Evolutionary conservation across 2,797 vertebrate species (phyloP).

Genomic region (Muscicapa striata): DNA sequence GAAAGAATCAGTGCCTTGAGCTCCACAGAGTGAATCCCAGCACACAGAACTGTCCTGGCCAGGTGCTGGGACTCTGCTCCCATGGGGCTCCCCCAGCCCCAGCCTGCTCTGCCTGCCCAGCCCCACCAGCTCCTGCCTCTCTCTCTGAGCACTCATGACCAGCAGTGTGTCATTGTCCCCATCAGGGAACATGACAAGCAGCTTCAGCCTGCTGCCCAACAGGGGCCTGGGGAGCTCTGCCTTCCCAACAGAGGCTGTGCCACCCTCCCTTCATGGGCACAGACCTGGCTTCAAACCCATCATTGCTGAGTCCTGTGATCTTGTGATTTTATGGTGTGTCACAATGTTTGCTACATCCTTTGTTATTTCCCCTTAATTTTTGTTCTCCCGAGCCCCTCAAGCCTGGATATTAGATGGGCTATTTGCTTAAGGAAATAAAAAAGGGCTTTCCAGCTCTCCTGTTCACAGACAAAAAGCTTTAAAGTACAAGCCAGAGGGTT

Average conservation of each 20-base stretch:
- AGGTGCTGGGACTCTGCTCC: neutral
- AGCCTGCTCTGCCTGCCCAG: neutral
- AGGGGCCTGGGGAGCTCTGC: neutral
- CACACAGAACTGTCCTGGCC: fast-evolving
- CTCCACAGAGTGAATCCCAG: neutral
- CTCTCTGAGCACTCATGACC: neutral
- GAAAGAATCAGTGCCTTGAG: neutral
- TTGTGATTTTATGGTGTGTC: neutral
- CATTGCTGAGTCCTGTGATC: neutral
- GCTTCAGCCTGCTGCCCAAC: fast-evolving
- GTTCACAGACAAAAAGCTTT: slow-evolving; percentile 47
- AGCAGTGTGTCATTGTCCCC: neutral
- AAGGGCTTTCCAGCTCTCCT: slow-evolving; percentile 16
- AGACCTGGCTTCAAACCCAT: neutral
- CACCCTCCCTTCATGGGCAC: neutral
- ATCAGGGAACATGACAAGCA: fast-evolving
- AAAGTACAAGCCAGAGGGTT: slow-evolving; percentile 14
- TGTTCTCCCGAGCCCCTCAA: neutral
- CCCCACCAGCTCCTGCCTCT: neutral
- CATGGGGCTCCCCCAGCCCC: fast-evolving
- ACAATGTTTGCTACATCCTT: neutral
- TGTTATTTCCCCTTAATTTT: neutral
- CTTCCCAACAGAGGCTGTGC: neutral
- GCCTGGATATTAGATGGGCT: slow-evolving; percentile 21
- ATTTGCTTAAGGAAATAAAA: slow-evolving; percentile 55